Evolutionary conservation across 2,888 invertebrate genomes (phyloP).

Genomic region (Amiota mariae): DNA sequence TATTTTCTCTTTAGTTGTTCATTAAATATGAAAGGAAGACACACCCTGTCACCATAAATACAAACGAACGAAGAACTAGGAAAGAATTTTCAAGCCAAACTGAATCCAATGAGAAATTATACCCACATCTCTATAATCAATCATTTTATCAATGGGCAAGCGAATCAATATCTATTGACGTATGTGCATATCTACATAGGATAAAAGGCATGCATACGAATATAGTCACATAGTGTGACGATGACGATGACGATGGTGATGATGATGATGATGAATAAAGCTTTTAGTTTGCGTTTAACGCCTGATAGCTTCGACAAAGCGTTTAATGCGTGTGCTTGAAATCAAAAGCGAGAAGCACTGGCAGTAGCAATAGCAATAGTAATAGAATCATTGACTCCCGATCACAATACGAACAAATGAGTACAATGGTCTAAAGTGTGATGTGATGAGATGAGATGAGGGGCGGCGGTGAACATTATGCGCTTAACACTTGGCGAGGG

Average conservation of each 20-base stretch:
- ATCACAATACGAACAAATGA: conserved; percentile 43
- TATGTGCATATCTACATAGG: conserved; percentile 42
- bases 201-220: neutral
- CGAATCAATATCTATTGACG: conserved; percentile 36
- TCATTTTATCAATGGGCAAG: conserved; percentile 60
- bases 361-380: conserved; percentile 45
- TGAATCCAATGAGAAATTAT: neutral
- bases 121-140: conserved; percentile 54
- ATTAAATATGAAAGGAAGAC: neutral
- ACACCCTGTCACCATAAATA: neutral
- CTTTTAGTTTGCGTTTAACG: conserved; percentile 66
- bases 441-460: neutral
- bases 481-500: neutral
- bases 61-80: no score
- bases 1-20: no score
- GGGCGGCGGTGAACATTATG: neutral
- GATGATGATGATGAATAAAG: conserved; percentile 35
- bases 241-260: neutral
- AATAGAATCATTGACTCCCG: conserved; percentile 43
- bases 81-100: no score
- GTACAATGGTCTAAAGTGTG: conserved; percentile 43
- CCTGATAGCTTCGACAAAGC: conserved; percentile 62
- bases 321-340: conserved; percentile 36
- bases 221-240: neutral
- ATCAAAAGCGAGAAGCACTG: conserved; percentile 41